These are phyloP conservation scores for Porites lutea DNA, from an alignment of 64 coral and sea anemone genomes.

Conservation along the genomic window DNA sequence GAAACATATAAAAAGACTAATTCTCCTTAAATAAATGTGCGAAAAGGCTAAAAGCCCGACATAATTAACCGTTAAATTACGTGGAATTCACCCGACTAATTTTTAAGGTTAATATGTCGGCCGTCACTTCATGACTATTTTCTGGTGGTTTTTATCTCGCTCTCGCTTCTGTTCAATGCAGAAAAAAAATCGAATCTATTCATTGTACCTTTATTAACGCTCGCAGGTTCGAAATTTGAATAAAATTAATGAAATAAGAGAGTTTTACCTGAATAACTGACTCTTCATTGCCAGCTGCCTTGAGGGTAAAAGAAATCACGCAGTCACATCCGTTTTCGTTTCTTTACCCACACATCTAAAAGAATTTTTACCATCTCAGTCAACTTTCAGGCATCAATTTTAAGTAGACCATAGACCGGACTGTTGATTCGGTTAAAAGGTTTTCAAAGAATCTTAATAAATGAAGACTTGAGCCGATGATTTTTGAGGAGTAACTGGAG, in stretches of 20 bases:
- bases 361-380: no score
- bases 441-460: neutral
- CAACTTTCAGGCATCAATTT: no score
- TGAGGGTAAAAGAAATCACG: neutral
- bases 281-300: constrained; percentile 13
- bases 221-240: neutral
- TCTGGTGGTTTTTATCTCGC: neutral
- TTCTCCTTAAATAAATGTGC: neutral
- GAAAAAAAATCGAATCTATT: neutral
- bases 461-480: neutral
- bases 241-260: neutral
- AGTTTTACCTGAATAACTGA: constrained; percentile 10
- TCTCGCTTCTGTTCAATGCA: no score
- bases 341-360: no score
- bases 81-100: neutral
- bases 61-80: neutral
- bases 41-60: no score
- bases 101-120: neutral
- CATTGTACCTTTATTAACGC: neutral
- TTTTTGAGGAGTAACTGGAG: neutral
- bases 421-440: no score
- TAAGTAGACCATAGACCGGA: no score
- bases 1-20: neutral
- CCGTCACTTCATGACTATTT: neutral
- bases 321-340: no score